Base-by-base conservation (phyloP, 1,140 invertebrate species). In the Telenomus remus region DNA sequence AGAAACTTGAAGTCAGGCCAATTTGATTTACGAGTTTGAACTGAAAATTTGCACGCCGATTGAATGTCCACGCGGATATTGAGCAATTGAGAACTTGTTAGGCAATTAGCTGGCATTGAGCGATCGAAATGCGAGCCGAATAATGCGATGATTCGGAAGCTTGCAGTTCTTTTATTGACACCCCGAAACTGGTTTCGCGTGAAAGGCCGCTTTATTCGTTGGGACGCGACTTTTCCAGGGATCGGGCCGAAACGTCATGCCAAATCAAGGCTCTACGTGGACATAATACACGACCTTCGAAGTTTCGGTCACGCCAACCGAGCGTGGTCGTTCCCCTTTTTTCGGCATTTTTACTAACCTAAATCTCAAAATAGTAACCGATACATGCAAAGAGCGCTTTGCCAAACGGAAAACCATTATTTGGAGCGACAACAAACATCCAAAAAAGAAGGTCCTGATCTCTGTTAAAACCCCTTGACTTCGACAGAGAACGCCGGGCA, bases 261-360 rank as follows among this genome's bases (percentile, higher is more conserved):
- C 84, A 80, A 85, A 85, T 85, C 80, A 83, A 73, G 78, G 73
- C 76, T 80, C 80, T 85, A 27, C 19, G 19, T 61, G 54, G 66
- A 61, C 81, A 83, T 84, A 85, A 84, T 84, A 81, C 37, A n/a
- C 78, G 59, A 42, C 71, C 80, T 78, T 79, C 77, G 73, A 78
- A 70, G 76, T 78, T 78, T 81, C 78, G 79, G 83, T 84, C 81
- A 83, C 78, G 79, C 60, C 69, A 79, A 78, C 79, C 71, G 76
- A 63, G 47, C 59, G 68, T 73, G 72, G 72, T 39, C 9, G 3
- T 39, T n/a, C 4, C 13, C 7, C n/a, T 44, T 13, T 44, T 13
- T 68, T 55, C 76, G 78, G 75, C 75, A 55, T 54, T 49, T 75
- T 72, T 69, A 73, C 51, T 49, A 73, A 53, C 60, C 66, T 70